Evolutionary conservation across 2,113 vertebrate genomes (phyloP).

Genomic region (Rynchops niger): DNA sequence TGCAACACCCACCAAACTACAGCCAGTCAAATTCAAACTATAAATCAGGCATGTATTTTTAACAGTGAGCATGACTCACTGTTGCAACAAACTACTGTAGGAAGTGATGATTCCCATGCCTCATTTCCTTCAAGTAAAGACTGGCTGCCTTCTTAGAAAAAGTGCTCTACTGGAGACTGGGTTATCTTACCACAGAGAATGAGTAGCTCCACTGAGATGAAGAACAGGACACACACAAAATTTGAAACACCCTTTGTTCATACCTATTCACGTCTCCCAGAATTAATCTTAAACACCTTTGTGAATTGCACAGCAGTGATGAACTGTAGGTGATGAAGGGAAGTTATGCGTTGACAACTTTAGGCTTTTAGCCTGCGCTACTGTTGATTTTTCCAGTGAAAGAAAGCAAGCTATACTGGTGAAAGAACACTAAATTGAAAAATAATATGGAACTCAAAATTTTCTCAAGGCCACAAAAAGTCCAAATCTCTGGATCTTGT

Average conservation of each 20-base stretch:
- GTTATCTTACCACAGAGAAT: not conserved
- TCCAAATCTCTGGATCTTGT: not conserved
- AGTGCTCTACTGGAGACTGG: not conserved
- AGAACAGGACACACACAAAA: not conserved
- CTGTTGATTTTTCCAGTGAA: not conserved
- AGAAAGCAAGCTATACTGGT: not conserved
- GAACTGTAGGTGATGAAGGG: not conserved
- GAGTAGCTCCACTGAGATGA: not conserved
- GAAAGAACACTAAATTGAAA: not conserved
- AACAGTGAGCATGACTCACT: not conserved
- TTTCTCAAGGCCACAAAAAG: not conserved
- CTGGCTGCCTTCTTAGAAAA: not conserved
- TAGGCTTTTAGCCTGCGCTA: not conserved
- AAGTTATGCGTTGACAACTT: not conserved
- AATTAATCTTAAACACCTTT: not conserved
- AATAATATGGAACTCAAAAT: not conserved
- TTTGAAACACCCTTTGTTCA: not conserved
- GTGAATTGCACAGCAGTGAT: not conserved
- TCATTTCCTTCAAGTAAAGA: not conserved
- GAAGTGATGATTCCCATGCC: not conserved
- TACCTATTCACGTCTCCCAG: not conserved
- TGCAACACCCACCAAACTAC: not conserved
- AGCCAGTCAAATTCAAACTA: not conserved
- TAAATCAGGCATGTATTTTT: not conserved
- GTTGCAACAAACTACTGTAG: not conserved